Base-by-base conservation (phyloP, 1,140 invertebrate species). In the Aphidius ervi region DNA sequence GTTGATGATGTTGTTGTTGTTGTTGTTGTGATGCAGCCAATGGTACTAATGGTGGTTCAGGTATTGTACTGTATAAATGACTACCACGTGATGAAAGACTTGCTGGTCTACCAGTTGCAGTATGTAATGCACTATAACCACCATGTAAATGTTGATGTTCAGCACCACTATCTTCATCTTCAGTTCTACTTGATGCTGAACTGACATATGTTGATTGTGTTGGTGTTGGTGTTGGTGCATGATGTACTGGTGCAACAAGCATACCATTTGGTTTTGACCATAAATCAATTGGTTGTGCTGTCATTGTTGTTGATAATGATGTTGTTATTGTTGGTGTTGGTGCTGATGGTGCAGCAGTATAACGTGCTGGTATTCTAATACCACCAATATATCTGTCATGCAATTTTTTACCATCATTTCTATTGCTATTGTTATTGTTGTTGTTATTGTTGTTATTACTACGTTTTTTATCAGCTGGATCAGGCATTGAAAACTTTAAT, bases 401-500 rank as follows among this genome's bases (percentile, higher is more conserved):
- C 54, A 64, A 68, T 60, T 73, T 76, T 58, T 82, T 82, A 45
- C 74, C 70, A 42, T 46, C 54, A 9, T 7, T 2, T 10, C 9
- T 45, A 41, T 23, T 16, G 16, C 16, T 49, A 40, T 49, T 57
- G 42, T 55, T 46, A 9, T 64, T 58, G 23, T 9, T 61, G 65
- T 16, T 68, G 52, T 42, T 70, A 63, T 52, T 49, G 23, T 64
- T 67, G 43, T 62, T 62, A 43, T 49, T 66, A 68, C 68, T 70
- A 55, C 72, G 70, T 58, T 65, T 67, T 56, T 69, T 74, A 63
- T 74, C 75, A 43, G 70, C 72, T 31, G 74, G 77, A 61, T 94
- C 91, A 23, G 93, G 93, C 86, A 96, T 88, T 58, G 90, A 88
- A 82, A 90, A 95, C 69, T 89, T 86, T 65, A 95, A 82, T 78